A percentile compares a stretch with the other conserved stretches of the same genome.
These are phyloP conservation scores for Melanostigma gelatinosum DNA, from an alignment of 2,113 vertebrate genomes.

Conservation along the genomic window DNA sequence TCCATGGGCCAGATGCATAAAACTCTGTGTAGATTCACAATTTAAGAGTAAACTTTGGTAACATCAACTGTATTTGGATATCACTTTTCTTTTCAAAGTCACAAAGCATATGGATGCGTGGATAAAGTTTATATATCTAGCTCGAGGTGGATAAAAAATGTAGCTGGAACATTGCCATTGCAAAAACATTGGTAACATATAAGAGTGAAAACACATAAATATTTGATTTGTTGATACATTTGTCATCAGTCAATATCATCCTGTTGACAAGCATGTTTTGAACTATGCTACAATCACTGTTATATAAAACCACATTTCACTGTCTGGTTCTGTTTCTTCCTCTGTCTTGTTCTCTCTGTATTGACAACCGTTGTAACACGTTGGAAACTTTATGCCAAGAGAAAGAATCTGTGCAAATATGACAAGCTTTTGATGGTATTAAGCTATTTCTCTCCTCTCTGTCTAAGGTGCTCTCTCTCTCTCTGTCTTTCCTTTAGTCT, in stretches of 20 bases:
- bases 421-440: constrained; percentile 35
- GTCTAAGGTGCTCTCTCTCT: background rate
- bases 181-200: background rate
- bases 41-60: background rate
- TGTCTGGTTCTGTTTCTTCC: background rate
- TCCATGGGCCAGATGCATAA: background rate
- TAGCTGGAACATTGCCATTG: background rate
- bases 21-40: background rate
- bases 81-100: background rate
- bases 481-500: background rate
- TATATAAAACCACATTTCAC: background rate
- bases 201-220: background rate
- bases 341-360: background rate
- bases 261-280: constrained; percentile 7
- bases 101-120: background rate
- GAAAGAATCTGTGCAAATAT: constrained; percentile 15
- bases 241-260: background rate
- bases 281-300: background rate
- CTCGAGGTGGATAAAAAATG: background rate
- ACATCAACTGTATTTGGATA: background rate
- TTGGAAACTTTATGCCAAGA: background rate
- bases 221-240: background rate
- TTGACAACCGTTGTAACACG: background rate
- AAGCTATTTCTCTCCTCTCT: constrained; percentile 17
- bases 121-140: background rate